Conservation (phyloP, 1,140 invertebrate genomes). For the Neuroterus valhalla region DNA sequence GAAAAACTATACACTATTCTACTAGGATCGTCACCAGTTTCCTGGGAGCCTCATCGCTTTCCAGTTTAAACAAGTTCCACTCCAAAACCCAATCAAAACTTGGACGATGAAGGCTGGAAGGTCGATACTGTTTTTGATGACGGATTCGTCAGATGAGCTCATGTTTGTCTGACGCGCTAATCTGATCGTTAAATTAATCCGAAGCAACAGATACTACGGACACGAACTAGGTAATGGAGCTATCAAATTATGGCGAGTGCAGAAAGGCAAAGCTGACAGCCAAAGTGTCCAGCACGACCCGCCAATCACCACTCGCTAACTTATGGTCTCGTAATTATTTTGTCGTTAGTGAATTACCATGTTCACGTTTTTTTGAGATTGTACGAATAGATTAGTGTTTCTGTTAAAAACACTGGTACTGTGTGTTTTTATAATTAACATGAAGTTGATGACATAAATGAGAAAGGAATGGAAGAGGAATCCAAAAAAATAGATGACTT, state of each 20-base stretch:
- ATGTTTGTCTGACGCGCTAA: neutral
- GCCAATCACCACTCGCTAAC: conserved; percentile 42
- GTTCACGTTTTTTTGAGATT: too few species aligned
- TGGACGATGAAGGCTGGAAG: neutral
- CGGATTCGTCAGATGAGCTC: neutral
- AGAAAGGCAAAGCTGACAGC: conserved; percentile 47
- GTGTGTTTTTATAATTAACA: too few species aligned
- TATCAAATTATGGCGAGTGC: conserved; percentile 36
- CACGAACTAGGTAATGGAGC: conserved; percentile 43
- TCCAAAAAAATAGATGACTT: too few species aligned
- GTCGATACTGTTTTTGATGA: neutral
- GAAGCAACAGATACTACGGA: conserved; percentile 40
- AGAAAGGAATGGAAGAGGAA: too few species aligned
- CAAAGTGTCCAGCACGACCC: conserved; percentile 50
- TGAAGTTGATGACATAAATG: too few species aligned
- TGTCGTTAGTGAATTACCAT: conserved; percentile 8
- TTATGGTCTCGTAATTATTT: conserved; percentile 2
- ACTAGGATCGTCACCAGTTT: too few species aligned
- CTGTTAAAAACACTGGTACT: too few species aligned
- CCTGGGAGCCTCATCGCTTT: too few species aligned
- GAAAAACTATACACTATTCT: too few species aligned
- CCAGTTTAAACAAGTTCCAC: too few species aligned
- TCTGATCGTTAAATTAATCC: conserved; percentile 51
- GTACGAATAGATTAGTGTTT: too few species aligned
- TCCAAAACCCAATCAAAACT: too few species aligned